phyloP scores from a whole-genome alignment of 2,888 invertebrate species.

The Chromoteleia sp. region DNA sequence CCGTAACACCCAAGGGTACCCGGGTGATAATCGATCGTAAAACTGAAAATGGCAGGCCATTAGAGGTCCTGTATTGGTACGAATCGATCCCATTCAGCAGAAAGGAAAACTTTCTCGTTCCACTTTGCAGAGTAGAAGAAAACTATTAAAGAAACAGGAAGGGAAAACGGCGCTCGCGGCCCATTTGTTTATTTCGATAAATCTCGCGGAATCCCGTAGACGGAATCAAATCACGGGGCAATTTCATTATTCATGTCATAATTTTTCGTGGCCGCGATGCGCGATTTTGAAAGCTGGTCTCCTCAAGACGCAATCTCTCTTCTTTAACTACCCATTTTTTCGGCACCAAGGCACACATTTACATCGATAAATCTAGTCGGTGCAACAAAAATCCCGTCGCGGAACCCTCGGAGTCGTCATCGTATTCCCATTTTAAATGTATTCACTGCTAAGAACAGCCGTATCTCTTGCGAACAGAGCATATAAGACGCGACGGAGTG shows the following conservation, averaged over 20 bases:
- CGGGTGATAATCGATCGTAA: conserved; percentile 83
- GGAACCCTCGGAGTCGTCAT: conserved; percentile 71
- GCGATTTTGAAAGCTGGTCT: conserved; percentile 20
- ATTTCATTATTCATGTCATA: conserved; percentile 63
- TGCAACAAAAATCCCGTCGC: conserved; percentile 71
- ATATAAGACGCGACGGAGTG: conserved; percentile 63
- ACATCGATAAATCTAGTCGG: conserved; percentile 80
- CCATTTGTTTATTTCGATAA: conserved; percentile 63
- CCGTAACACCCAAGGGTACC: conserved; percentile 69
- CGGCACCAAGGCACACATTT: conserved; percentile 78
- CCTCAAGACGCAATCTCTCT: conserved; percentile 50
- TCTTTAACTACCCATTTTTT: conserved; percentile 68
- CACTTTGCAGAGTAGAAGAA: conserved; percentile 26
- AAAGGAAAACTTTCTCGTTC: conserved; percentile 50
- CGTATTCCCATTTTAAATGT: conserved; percentile 82
- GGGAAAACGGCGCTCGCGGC: conserved; percentile 37
- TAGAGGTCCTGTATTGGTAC: conserved; percentile 72
- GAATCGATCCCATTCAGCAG: conserved; percentile 69
- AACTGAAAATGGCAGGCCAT: conserved; percentile 77
- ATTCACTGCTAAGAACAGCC: conserved; percentile 76
- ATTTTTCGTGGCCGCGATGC: conserved; percentile 30
- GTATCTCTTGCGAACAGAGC: conserved; percentile 63
- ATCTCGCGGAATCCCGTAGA: conserved; percentile 42
- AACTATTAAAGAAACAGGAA: conserved; percentile 48
- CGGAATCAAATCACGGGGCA: conserved; percentile 48